Percentiles rank a stretch among this genome's conserved stretches.
Evolutionary conservation across 2,888 invertebrate species (phyloP).

Genomic region (Pollenia labialis): DNA sequence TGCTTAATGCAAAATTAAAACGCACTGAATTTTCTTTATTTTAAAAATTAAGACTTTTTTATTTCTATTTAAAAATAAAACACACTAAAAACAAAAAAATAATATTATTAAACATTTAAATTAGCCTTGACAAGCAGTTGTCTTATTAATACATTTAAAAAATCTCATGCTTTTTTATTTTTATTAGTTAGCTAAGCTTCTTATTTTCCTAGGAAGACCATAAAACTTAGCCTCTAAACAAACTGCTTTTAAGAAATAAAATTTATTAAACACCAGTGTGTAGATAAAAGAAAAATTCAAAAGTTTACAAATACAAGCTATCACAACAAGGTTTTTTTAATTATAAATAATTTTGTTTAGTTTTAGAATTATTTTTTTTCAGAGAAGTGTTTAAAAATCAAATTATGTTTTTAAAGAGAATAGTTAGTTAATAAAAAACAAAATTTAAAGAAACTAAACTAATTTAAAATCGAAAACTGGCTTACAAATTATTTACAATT

Average conservation of each 20-base stretch:
- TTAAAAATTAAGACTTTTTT: slow-evolving; percentile 66
- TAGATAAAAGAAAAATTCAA: slow-evolving; percentile 40
- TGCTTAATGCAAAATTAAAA: slow-evolving; percentile 3
- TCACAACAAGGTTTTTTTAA: slow-evolving; percentile 69
- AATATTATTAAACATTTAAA: slow-evolving; percentile 45
- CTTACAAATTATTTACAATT: slow-evolving; percentile 65
- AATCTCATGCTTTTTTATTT: slow-evolving; percentile 34
- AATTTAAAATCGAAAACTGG: slow-evolving; percentile 37
- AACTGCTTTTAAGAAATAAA: slow-evolving; percentile 52
- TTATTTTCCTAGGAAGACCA: slow-evolving; percentile 66
- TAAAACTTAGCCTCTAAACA: slow-evolving; percentile 51
- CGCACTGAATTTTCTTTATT: slow-evolving; percentile 42
- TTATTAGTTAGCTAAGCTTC: slow-evolving; percentile 46
- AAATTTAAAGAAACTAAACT: slow-evolving; percentile 51
- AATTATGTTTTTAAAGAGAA: not conserved
- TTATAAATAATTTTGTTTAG: slow-evolving; percentile 56
- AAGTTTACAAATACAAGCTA: slow-evolving; percentile 70
- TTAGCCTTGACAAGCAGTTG: slow-evolving; percentile 65
- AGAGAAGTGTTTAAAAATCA: slow-evolving; percentile 5
- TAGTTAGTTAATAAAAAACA: slow-evolving; percentile 17
- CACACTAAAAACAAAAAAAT: slow-evolving; percentile 62
- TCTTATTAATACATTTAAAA: slow-evolving; percentile 41
- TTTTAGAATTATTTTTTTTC: slow-evolving; percentile 11
- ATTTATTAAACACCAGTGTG: slow-evolving; percentile 39
- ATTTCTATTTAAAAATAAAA: slow-evolving; percentile 63